Conservation (phyloP, 2,888 invertebrate genomes). For the Apotomis capreana region DNA sequence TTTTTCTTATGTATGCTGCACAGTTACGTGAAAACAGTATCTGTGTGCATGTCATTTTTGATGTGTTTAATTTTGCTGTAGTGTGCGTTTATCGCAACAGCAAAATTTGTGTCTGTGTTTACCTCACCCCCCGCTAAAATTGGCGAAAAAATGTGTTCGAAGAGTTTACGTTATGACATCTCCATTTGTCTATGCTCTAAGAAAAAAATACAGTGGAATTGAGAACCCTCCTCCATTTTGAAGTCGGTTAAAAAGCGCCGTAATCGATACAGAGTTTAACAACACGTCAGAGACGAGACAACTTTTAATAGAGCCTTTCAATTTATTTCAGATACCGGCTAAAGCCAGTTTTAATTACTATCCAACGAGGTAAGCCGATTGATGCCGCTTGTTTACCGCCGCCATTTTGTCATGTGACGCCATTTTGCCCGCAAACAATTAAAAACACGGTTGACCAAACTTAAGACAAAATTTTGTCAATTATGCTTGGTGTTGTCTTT, state of each 20-base stretch:
- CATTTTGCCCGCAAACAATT: conserved; percentile 9
- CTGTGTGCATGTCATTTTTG: too few species aligned
- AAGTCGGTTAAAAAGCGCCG: not conserved
- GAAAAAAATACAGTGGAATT: too few species aligned
- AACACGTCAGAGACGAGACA: conserved; percentile 47
- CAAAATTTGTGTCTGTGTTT: too few species aligned
- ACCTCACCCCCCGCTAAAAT: too few species aligned
- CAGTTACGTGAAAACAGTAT: too few species aligned
- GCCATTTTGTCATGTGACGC: conserved; percentile 29
- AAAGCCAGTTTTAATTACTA: conserved; percentile 69
- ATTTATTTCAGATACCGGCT: conserved; percentile 56
- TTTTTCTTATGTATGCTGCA: too few species aligned
- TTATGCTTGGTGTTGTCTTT: not conserved
- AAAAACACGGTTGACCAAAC: conserved; percentile 1
- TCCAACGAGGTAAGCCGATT: conserved; percentile 50
- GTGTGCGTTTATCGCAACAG: too few species aligned
- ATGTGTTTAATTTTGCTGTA: too few species aligned
- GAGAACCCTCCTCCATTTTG: too few species aligned
- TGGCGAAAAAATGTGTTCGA: too few species aligned
- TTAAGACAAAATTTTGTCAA: not conserved
- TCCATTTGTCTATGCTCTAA: too few species aligned
- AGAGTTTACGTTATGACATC: not conserved
- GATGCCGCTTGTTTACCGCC: conserved; percentile 36
- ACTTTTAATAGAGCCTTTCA: conserved; percentile 62
- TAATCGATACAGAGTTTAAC: conserved; percentile 6